Evolutionary conservation across 2,888 invertebrate genomes (phyloP).

Genomic region (Thera obeliscata): DNA sequence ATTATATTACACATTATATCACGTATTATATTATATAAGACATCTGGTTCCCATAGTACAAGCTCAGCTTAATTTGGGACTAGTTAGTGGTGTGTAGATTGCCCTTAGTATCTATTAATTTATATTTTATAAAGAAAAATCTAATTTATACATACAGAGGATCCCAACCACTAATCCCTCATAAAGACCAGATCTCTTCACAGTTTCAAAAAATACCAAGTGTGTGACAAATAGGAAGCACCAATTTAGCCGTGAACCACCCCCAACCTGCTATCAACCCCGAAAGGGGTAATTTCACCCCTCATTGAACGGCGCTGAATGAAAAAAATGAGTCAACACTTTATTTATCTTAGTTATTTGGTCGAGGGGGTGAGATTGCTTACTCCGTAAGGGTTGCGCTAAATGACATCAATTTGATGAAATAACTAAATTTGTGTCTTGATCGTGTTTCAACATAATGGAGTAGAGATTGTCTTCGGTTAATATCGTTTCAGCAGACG

Average conservation of each 20-base stretch:
- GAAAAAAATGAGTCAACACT: constrained; percentile 49
- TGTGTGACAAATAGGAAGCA: constrained; percentile 36
- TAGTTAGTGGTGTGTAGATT: no score
- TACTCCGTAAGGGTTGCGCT: constrained; percentile 1
- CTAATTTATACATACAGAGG: no score
- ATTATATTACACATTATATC: no score
- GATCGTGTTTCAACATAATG: constrained; percentile 22
- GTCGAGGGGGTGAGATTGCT: constrained; percentile 12
- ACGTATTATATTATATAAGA: no score
- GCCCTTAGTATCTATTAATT: no score
- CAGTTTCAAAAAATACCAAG: constrained; percentile 29
- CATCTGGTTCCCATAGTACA: no score
- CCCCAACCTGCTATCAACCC: constrained; percentile 41
- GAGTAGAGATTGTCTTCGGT: neutral
- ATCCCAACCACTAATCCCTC: no score
- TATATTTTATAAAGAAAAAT: no score
- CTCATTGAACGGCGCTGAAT: constrained; percentile 45
- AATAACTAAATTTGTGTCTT: constrained; percentile 26
- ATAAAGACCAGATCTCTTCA: neutral
- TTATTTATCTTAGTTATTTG: constrained; percentile 38
- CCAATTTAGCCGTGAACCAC: constrained; percentile 28
- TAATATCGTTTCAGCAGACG: constrained; percentile 7
- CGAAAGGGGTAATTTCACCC: constrained; percentile 48
- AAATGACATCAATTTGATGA: constrained; percentile 20
- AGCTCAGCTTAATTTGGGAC: no score